A percentile compares a stretch with the other conserved stretches of the same genome.
These are phyloP conservation scores for Oophaga pumilio DNA, from an alignment of 2,113 vertebrate species.

Conservation along the genomic window DNA sequence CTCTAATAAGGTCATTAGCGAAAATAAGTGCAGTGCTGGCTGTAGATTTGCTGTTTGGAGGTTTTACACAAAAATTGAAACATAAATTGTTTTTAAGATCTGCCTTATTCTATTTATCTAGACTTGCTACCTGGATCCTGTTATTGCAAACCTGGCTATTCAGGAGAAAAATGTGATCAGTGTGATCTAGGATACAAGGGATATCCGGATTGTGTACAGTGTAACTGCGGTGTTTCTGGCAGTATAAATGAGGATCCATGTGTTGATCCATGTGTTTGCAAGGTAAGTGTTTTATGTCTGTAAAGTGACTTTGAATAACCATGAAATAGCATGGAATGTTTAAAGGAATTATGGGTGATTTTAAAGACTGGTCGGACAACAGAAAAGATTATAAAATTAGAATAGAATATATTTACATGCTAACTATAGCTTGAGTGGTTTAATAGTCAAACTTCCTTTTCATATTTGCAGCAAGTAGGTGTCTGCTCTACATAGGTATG, in stretches of 20 bases:
- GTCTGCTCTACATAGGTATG: no score
- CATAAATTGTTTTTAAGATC: background rate
- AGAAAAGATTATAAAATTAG: no score
- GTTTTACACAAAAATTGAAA: background rate
- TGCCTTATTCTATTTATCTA: slow-evolving; percentile 60
- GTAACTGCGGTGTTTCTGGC: slow-evolving; percentile 77
- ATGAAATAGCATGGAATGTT: background rate
- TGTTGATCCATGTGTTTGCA: slow-evolving; percentile 78
- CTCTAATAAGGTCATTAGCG: no score
- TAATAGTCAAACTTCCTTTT: no score
- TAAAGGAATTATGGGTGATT: background rate
- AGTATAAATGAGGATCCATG: slow-evolving; percentile 83
- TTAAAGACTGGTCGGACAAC: no score
- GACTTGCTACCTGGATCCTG: slow-evolving; percentile 86
- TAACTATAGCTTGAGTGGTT: no score
- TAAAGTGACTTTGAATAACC: background rate
- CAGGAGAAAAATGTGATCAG: slow-evolving; percentile 81
- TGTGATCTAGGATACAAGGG: slow-evolving; percentile 82
- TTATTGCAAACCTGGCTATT: slow-evolving; percentile 86
- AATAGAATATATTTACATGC: no score
- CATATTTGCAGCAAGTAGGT: no score
- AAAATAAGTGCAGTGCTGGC: no score
- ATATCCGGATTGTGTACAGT: slow-evolving; percentile 77
- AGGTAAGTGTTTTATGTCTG: slow-evolving; percentile 67
- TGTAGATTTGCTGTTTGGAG: no score